Evolutionary conservation across 2,888 invertebrate species (phyloP).

Genomic region (Drosophila subsilvestris): DNA sequence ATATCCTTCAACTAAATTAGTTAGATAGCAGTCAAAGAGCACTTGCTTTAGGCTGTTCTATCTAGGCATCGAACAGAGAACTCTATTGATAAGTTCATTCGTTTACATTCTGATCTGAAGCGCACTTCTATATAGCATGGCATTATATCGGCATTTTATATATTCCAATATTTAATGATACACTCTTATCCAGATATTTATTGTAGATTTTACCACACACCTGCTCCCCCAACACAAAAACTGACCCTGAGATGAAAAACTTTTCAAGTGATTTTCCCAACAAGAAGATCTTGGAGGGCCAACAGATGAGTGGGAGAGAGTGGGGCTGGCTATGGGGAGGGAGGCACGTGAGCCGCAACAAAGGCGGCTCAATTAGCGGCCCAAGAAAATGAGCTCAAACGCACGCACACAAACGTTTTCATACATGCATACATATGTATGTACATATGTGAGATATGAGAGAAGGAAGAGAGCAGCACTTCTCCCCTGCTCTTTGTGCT

Average conservation of each 20-base stretch:
- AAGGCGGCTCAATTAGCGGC: slow-evolving; percentile 51
- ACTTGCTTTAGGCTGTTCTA: too few relatives aligned
- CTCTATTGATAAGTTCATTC: too few relatives aligned
- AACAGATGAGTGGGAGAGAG: not conserved
- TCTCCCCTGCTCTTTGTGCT: not conserved
- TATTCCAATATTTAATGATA: too few relatives aligned
- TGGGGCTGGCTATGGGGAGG: not conserved
- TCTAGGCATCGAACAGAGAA: too few relatives aligned
- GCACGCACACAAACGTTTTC: slow-evolving; percentile 2
- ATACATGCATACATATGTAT: slow-evolving; percentile 16
- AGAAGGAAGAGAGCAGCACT: not conserved
- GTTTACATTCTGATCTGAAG: too few relatives aligned
- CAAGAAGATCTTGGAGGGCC: not conserved
- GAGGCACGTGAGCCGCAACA: slow-evolving; percentile 42
- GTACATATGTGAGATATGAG: slow-evolving; percentile 1
- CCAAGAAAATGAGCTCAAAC: slow-evolving; percentile 31
- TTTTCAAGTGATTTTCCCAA: not conserved
- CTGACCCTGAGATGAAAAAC: slow-evolving; percentile 16
- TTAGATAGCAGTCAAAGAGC: too few relatives aligned
- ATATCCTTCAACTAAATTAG: too few relatives aligned
- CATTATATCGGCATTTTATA: not conserved
- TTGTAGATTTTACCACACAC: not conserved
- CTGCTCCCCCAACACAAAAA: not conserved
- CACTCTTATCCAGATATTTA: not conserved
- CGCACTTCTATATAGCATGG: too few relatives aligned